A percentile compares a stretch with the other conserved stretches of the same genome.
Evolutionary conservation across 2,113 vertebrate genomes (phyloP).

Genomic region (Gopherus evgoodei): DNA sequence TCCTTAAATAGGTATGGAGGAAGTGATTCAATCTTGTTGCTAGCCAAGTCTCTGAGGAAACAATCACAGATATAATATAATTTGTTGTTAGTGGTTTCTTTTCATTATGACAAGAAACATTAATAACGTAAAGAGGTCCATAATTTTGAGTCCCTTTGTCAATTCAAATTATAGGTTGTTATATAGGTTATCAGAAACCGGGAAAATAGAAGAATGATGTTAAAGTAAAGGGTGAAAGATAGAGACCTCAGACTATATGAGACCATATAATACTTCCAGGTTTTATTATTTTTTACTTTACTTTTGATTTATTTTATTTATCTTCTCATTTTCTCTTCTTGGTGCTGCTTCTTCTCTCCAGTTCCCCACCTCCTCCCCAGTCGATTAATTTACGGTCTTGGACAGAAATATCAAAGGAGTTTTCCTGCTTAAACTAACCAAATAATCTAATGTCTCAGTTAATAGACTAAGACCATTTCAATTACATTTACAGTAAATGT

Average conservation of each 20-base stretch:
- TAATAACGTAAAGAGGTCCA: not conserved
- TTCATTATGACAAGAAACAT: conserved; percentile 17
- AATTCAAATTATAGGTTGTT: not conserved
- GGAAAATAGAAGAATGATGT: not conserved
- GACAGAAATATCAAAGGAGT: not conserved
- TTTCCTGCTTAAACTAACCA: not conserved
- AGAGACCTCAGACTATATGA: not conserved
- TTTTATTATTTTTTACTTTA: not conserved
- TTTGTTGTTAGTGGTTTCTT: conserved; percentile 34
- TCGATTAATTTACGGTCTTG: not conserved
- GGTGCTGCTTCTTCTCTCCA: not conserved
- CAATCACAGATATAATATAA: conserved; percentile 53
- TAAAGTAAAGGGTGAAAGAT: not conserved
- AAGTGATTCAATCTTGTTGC: conserved; percentile 89
- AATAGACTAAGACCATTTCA: not conserved
- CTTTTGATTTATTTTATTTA: not conserved
- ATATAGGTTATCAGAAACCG: not conserved
- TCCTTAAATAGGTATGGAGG: conserved; percentile 87
- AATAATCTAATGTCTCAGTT: not conserved
- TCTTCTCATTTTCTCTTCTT: not conserved
- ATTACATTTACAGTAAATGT: not conserved
- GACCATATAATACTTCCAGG: not conserved
- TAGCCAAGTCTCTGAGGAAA: conserved; percentile 89
- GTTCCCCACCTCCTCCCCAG: not conserved
- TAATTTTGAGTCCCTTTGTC: not conserved